These are phyloP conservation scores for Eupleurogrammus muticus DNA, from an alignment of 2,797 vertebrate species.

Conservation along the genomic window DNA sequence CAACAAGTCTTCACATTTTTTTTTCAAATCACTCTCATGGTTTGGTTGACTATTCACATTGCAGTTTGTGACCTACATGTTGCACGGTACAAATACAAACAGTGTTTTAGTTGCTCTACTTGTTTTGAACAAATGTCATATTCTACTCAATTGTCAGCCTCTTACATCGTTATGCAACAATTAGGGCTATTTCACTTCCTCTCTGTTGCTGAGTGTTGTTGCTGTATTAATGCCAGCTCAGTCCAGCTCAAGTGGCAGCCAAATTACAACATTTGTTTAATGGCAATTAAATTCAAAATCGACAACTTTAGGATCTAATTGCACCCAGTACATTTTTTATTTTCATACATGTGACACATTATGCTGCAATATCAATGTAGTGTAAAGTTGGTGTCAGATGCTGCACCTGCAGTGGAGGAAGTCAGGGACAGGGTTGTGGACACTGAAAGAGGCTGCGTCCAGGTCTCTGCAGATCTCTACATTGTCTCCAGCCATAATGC, in stretches of 20 bases:
- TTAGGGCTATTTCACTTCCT: conserved; percentile 53
- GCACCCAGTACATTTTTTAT: background rate
- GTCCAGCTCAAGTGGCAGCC: conserved; percentile 22
- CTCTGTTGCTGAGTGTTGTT: conserved; percentile 35
- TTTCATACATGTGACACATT: background rate
- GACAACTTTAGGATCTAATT: background rate
- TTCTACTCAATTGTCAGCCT: conserved; percentile 34
- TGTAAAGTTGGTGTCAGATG: background rate
- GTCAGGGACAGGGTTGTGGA: conserved; percentile 97
- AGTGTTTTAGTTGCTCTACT: conserved; percentile 5
- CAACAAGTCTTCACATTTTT: too few relatives aligned
- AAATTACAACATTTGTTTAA: conserved; percentile 22
- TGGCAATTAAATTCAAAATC: conserved; percentile 12
- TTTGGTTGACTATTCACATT: background rate
- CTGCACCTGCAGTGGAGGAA: conserved; percentile 98
- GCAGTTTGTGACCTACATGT: background rate
- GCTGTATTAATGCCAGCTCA: conserved; percentile 28
- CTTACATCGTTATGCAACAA: conserved; percentile 46
- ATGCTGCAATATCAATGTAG: conserved; percentile 6
- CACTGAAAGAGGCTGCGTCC: conserved; percentile 95
- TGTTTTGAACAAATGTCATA: conserved; percentile 25
- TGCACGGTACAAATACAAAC: background rate
- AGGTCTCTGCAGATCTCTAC: conserved; percentile 98
- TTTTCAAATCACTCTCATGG: background rate
- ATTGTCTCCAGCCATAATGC: conserved; percentile 96